These are phyloP conservation scores for Drosophila lutescens DNA, from an alignment of 2,888 invertebrate genomes.

Conservation along the genomic window DNA sequence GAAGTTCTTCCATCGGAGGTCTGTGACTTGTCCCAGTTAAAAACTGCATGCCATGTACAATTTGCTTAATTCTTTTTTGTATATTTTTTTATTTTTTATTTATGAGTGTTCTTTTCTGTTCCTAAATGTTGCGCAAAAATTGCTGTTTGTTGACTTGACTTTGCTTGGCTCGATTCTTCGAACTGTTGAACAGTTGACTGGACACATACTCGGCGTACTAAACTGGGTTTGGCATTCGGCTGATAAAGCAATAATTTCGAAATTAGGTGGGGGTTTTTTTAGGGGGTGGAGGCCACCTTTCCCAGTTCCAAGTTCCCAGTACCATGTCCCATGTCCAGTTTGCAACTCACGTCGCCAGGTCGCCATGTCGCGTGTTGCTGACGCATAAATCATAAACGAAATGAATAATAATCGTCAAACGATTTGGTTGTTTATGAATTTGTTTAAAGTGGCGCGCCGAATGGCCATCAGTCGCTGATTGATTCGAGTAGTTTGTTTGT, in stretches of 20 bases:
- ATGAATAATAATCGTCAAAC: constrained; percentile 64
- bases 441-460: constrained; percentile 75
- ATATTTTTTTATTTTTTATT: constrained; percentile 2
- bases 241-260: constrained; percentile 53
- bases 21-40: constrained; percentile 74
- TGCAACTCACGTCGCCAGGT: constrained; percentile 42
- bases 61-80: constrained; percentile 41
- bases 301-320: constrained; percentile 2
- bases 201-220: constrained; percentile 43
- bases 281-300: background rate
- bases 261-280: constrained; percentile 15
- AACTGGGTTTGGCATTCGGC: constrained; percentile 37
- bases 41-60: constrained; percentile 68
- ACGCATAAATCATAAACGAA: constrained; percentile 71
- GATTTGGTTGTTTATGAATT: constrained; percentile 79
- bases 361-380: constrained; percentile 71
- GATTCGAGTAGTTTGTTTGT: constrained; percentile 56
- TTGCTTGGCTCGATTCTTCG: constrained; percentile 47
- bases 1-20: constrained; percentile 55
- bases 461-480: constrained; percentile 62
- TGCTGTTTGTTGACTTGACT: constrained; percentile 47
- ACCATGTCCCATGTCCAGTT: constrained; percentile 38
- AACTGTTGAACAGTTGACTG: constrained; percentile 59
- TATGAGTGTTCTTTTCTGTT: constrained; percentile 37
- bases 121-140: constrained; percentile 68